A percentile compares a stretch with the other conserved stretches of the same genome.
These are phyloP conservation scores for Sesamia inferens DNA, from an alignment of 2,888 invertebrate species.

Conservation along the genomic window DNA sequence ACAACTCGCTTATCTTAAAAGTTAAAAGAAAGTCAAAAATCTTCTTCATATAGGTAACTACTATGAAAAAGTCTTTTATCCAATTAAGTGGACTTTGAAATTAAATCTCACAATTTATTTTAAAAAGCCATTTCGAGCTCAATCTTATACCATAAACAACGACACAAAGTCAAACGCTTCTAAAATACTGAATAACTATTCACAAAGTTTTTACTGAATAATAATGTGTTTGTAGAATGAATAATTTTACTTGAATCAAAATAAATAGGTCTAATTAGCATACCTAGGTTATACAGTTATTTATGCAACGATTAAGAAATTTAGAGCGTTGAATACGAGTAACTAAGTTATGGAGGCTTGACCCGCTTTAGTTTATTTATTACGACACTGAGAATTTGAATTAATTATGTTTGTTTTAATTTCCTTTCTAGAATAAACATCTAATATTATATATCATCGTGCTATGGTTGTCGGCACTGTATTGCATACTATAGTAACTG, in stretches of 20 bases:
- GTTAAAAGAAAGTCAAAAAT: background rate
- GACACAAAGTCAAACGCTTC: slow-evolving; percentile 28
- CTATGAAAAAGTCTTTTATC: background rate
- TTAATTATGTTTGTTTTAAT: slow-evolving; percentile 55
- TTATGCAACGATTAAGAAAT: slow-evolving; percentile 60
- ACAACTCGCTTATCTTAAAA: background rate
- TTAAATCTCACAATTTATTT: slow-evolving; percentile 26
- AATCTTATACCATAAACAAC: slow-evolving; percentile 11
- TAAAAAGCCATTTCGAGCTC: slow-evolving; percentile 7
- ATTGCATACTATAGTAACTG: slow-evolving; percentile 21
- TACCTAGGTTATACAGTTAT: slow-evolving; percentile 42
- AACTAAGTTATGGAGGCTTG: slow-evolving; percentile 54
- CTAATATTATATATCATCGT: slow-evolving; percentile 31
- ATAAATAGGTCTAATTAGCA: slow-evolving; percentile 60
- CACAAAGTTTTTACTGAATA: slow-evolving; percentile 43
- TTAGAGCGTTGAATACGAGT: slow-evolving; percentile 54
- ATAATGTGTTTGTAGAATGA: slow-evolving; percentile 30
- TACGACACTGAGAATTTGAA: slow-evolving; percentile 53
- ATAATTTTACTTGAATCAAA: slow-evolving; percentile 48
- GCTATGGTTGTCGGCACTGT: slow-evolving; percentile 46
- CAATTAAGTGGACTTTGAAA: background rate
- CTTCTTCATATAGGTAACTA: background rate
- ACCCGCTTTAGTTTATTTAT: slow-evolving; percentile 58
- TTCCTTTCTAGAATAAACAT: slow-evolving; percentile 31
- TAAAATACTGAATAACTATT: slow-evolving; percentile 19